Percentiles rank a stretch among this genome's conserved stretches.
These are phyloP conservation scores for Sarcophilus harrisii DNA, from an alignment of 2,797 vertebrate species.

Conservation along the genomic window DNA sequence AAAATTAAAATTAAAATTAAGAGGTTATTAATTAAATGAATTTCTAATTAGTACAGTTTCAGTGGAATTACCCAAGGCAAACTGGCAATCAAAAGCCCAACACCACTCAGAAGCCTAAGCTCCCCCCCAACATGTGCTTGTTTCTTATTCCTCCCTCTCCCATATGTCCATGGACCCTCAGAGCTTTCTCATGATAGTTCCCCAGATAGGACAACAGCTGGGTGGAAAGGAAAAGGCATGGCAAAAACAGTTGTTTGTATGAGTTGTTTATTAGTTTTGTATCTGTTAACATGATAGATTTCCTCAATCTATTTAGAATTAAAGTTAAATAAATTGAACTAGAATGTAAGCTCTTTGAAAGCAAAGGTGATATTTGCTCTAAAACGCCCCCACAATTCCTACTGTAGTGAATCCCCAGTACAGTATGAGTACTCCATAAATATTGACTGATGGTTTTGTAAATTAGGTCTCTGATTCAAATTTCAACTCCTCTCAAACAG, in stretches of 20 bases:
- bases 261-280: not conserved
- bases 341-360: not conserved
- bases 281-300: not conserved
- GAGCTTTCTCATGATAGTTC: not conserved
- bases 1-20: not conserved
- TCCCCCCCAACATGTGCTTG: not conserved
- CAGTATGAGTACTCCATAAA: not conserved
- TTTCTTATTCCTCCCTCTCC: not conserved
- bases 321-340: not conserved
- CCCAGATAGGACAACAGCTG: rapidly evolving
- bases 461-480: not conserved
- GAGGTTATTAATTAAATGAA: not conserved
- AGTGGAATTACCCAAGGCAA: not conserved
- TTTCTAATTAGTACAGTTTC: not conserved
- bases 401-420: not conserved
- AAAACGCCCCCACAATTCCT: not conserved
- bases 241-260: not conserved
- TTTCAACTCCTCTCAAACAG: not conserved
- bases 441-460: not conserved
- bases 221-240: not conserved
- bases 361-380: not conserved
- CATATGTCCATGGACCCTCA: too few species aligned
- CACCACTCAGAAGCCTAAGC: not conserved
- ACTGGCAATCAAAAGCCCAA: not conserved
- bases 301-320: not conserved